phyloP scores from a whole-genome alignment of 2,888 invertebrate genomes.

The Ochlodes sylvanus region DNA sequence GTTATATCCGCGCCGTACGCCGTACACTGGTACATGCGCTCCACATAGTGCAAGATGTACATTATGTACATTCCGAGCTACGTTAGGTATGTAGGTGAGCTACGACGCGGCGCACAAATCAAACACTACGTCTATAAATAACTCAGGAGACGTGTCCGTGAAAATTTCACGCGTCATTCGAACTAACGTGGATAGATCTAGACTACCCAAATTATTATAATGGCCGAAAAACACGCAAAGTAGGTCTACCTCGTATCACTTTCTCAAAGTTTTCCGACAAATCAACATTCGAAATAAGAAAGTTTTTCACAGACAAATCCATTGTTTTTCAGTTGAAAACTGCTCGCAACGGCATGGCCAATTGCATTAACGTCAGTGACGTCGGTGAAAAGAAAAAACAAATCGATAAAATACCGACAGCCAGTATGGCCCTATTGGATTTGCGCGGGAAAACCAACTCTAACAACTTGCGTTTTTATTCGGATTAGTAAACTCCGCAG shows the following conservation, averaged over 20 bases:
- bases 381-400: constrained; percentile 44
- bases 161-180: constrained; percentile 53
- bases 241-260: not conserved
- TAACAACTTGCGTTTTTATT: constrained; percentile 5
- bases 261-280: constrained; percentile 1
- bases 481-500: not conserved
- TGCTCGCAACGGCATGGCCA: constrained; percentile 4
- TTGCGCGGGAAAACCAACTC: constrained; percentile 37
- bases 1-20: constrained; percentile 67
- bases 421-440: constrained; percentile 29
- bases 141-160: constrained; percentile 71
- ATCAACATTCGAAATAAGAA: constrained; percentile 4
- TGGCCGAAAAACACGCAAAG: constrained; percentile 1
- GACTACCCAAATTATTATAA: constrained; percentile 12
- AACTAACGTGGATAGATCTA: constrained; percentile 39
- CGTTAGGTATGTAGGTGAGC: constrained; percentile 79
- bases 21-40: constrained; percentile 40
- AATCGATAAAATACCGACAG: constrained; percentile 44
- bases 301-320: constrained; percentile 11
- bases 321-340: not conserved
- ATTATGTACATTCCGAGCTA: constrained; percentile 77
- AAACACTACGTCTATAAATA: constrained; percentile 78
- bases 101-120: constrained; percentile 77
- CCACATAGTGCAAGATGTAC: constrained; percentile 79
- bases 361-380: constrained; percentile 46